Percentiles rank a stretch among this genome's conserved stretches.
Conservation (phyloP, 2,888 invertebrate species). For the Sinopyrophorus schimmeli region DNA sequence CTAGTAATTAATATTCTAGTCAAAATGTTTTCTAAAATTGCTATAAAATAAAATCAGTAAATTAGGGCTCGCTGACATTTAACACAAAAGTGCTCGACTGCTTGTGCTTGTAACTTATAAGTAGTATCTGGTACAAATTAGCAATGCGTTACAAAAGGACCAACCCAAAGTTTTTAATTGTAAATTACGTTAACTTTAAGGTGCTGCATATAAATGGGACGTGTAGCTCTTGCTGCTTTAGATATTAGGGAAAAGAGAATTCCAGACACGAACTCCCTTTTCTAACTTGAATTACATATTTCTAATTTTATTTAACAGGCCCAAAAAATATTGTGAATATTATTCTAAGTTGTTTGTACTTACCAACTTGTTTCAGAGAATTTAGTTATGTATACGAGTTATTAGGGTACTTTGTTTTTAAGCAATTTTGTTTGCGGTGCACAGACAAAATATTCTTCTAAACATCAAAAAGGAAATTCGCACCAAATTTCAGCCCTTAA, state of each 20-base stretch:
- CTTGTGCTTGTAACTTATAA: conserved; percentile 20
- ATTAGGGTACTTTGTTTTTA: too few relatives aligned
- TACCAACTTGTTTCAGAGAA: too few relatives aligned
- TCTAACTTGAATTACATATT: not conserved
- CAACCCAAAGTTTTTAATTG: conserved; percentile 20
- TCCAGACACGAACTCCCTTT: not conserved
- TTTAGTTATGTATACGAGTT: too few relatives aligned
- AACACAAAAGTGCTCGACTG: conserved; percentile 18
- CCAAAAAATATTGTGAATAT: not conserved
- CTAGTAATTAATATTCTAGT: too few relatives aligned
- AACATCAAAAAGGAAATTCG: too few relatives aligned
- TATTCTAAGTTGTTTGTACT: too few relatives aligned
- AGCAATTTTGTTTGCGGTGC: too few relatives aligned
- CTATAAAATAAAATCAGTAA: conserved; percentile 16
- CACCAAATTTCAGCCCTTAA: too few relatives aligned
- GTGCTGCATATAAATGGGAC: conserved; percentile 15
- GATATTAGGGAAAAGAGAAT: conserved; percentile 3
- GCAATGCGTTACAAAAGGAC: conserved; percentile 20
- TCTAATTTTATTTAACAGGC: too few relatives aligned
- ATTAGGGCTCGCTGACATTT: conserved; percentile 16
- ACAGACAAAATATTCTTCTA: too few relatives aligned
- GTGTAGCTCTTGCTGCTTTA: not conserved
- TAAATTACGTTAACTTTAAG: conserved; percentile 19
- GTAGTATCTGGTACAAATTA: conserved; percentile 23
- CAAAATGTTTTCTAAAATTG: too few relatives aligned